Evolutionary conservation across 2,113 vertebrate genomes (phyloP).

Genomic region (Actinemys pallida): DNA sequence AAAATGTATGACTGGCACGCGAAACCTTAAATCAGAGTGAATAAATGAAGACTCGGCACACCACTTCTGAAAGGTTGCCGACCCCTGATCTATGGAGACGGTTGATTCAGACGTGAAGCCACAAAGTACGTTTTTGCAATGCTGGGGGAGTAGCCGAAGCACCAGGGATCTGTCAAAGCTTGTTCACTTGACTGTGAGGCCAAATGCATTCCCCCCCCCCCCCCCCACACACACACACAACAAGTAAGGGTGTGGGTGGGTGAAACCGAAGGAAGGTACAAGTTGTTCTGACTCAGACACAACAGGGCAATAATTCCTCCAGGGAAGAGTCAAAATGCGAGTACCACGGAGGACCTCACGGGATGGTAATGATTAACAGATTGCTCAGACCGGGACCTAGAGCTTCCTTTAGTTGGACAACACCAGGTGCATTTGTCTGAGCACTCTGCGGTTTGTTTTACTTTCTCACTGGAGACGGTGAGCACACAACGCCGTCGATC

Average conservation of each 20-base stretch:
- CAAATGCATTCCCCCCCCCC: neutral
- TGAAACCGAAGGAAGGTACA: constrained; percentile 10
- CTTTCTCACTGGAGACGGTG: rapidly evolving
- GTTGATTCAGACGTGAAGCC: neutral
- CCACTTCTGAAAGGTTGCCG: too few species aligned
- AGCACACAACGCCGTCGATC: neutral
- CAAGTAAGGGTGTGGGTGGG: constrained; percentile 3
- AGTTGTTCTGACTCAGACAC: constrained; percentile 28
- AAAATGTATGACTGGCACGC: too few species aligned
- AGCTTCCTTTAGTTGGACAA: neutral
- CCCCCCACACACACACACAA: neutral
- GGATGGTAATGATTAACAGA: neutral
- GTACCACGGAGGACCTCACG: neutral
- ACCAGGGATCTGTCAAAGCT: constrained; percentile 1
- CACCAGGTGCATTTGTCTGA: neutral
- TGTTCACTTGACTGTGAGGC: neutral
- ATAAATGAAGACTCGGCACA: too few species aligned
- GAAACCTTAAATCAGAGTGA: too few species aligned
- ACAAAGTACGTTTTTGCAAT: constrained; percentile 4
- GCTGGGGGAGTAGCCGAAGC: neutral
- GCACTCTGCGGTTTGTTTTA: neutral
- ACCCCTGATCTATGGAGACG: neutral
- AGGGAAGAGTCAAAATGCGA: neutral
- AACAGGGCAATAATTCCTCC: neutral
- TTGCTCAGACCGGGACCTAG: neutral